A percentile compares a stretch with the other conserved stretches of the same genome.
Conservation (phyloP, 2,797 vertebrate species). For the Parambassis ranga region DNA sequence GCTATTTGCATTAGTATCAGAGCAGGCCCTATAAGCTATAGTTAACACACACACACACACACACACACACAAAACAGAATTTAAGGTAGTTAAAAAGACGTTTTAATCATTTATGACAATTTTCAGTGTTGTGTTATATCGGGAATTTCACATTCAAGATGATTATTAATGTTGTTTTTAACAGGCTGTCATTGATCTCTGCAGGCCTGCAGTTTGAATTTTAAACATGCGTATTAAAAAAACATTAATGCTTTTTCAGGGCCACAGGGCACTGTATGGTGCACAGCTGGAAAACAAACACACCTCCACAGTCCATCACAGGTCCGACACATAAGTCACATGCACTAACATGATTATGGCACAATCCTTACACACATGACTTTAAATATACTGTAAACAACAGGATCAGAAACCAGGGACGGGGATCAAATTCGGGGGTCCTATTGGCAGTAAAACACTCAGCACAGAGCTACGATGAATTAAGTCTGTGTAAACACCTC, state of each 20-base stretch:
- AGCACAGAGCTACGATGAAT: no score
- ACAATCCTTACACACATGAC: background rate
- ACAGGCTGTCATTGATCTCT: constrained; percentile 20
- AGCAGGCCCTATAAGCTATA: constrained; percentile 40
- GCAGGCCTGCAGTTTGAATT: constrained; percentile 37
- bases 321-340: background rate
- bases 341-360: constrained; percentile 6
- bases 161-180: background rate
- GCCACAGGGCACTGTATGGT: background rate
- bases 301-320: constrained; percentile 4
- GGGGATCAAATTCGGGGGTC: background rate
- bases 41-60: constrained; percentile 22
- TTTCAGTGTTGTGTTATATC: no score
- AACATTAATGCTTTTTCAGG: constrained; percentile 25
- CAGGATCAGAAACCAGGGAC: background rate
- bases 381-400: background rate
- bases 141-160: no score
- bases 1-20: constrained; percentile 74
- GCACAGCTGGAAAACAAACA: background rate
- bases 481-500: no score
- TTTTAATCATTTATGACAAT: background rate
- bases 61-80: background rate
- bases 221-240: constrained; percentile 37
- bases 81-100: background rate
- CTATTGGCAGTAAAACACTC: background rate